Base-by-base conservation (phyloP, 2,113 vertebrate genomes). In the Pavo muticus region DNA sequence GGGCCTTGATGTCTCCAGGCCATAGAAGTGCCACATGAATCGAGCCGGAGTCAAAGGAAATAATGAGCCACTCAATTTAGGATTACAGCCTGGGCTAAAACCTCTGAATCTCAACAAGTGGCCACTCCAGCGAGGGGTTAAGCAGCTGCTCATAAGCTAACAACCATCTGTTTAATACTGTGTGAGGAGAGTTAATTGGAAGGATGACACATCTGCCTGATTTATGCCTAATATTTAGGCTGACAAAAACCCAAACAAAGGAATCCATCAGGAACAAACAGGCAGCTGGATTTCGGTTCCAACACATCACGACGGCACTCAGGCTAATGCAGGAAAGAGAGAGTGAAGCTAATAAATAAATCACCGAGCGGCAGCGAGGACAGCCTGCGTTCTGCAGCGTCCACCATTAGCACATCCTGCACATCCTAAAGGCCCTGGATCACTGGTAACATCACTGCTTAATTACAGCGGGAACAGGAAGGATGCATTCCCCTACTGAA, bases 11-110 rank as follows among this genome's bases (percentile, higher is more conserved):
- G 54, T 48, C 59, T 48, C 24, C 44, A 48, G 40, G 42, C n/a
- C 44, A 47, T 48, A 48, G 25, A 56, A 65, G 20, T 10, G 39
- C 44, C 39, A 54, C 15, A 30, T 0, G 0, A 70, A 77, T 2
- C 2, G 9, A 93, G 37, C 1, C 0, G 0, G 42, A 74, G 11
- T 3, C 50, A 57, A 52, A 74, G 19, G 52, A 74, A 87, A 44
- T 39, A 68, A 71, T 0, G 14, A 87, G 76, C 65, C n/a, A 21
- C 47, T 84, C 70, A 12, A 6, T 32, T 65, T 25, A 54, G 35
- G 24, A 92, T 93, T 68, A 81, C 14, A 94, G 42, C 39, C 76
- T 24, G 39, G 35, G 12, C 15, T 93, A 23, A 65, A 86, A 54
- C 15, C 10, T 50, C 21, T 15, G 25, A 0, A 0, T 35, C 27